Evolutionary conservation across 1,140 invertebrate genomes (phyloP).

Genomic region (Pseudachorutes palmiensis): DNA sequence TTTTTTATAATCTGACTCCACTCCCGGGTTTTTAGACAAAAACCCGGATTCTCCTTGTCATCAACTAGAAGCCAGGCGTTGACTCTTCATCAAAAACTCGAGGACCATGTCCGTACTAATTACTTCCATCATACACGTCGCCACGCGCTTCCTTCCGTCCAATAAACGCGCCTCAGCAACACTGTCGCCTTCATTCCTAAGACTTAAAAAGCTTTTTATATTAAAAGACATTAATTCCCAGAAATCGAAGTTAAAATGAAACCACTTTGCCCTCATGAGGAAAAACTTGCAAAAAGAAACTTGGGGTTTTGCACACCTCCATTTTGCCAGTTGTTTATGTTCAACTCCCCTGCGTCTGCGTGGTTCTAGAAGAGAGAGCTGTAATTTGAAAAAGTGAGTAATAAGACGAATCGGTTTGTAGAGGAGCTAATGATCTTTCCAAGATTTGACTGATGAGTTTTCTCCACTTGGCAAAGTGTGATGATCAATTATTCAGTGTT

Average conservation of each 20-base stretch:
- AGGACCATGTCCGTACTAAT: neutral
- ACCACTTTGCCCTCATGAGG: neutral
- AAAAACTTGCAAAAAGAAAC: neutral
- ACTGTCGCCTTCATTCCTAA: neutral
- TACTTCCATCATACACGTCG: neutral
- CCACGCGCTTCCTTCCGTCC: neutral
- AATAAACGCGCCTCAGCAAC: neutral
- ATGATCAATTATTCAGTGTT: constrained; percentile 24
- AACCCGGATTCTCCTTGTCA: neutral
- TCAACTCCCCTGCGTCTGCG: too few species aligned
- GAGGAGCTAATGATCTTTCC: constrained; percentile 31
- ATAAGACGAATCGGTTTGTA: too few species aligned
- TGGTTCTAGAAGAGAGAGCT: too few species aligned
- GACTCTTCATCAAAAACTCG: constrained; percentile 6
- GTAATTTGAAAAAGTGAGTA: too few species aligned
- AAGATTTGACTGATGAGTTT: constrained; percentile 31
- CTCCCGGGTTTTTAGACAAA: constrained; percentile 2
- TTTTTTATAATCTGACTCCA: constrained; percentile 9
- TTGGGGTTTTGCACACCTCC: too few species aligned
- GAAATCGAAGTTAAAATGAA: neutral
- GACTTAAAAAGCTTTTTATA: neutral
- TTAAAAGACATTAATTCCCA: neutral
- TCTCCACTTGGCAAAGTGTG: constrained; percentile 23
- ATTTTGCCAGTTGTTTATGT: too few species aligned
- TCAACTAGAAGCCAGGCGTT: neutral